Percentiles rank a stretch among this genome's conserved stretches.
Conservation (phyloP, 2,888 invertebrate species). For the Andricus quercusramuli region DNA sequence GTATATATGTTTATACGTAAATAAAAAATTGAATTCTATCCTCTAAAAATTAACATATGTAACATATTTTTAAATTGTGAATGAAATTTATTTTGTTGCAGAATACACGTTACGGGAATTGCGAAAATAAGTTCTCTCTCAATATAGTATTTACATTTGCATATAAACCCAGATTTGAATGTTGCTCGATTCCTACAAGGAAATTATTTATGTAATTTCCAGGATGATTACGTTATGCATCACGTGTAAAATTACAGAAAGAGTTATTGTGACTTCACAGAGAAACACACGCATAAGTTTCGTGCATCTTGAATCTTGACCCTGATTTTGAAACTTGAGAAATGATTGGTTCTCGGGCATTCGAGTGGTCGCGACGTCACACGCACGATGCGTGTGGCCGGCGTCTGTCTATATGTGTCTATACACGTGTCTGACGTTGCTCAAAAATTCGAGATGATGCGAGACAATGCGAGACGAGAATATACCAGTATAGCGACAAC, state of each 20-base stretch:
- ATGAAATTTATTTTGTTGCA: no score
- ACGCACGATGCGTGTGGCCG: constrained; percentile 10
- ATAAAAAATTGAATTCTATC: no score
- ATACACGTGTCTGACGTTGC: constrained; percentile 19
- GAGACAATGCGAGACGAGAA: no score
- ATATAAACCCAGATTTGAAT: background rate
- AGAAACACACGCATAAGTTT: background rate
- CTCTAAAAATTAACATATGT: no score
- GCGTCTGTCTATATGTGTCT: no score
- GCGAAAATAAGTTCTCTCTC: no score
- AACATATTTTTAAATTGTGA: no score
- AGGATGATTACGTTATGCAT: background rate
- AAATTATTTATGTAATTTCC: background rate
- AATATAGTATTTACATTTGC: no score
- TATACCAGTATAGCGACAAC: background rate
- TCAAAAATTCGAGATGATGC: background rate
- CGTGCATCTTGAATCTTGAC: background rate
- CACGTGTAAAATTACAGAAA: background rate
- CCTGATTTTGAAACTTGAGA: background rate
- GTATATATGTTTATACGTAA: no score
- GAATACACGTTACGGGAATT: no score
- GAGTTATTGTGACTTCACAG: background rate
- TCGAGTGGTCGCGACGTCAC: background rate
- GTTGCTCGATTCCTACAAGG: background rate
- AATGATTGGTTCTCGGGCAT: background rate